Percentiles rank a stretch among this genome's conserved stretches.
These are phyloP conservation scores for Rattus rattus DNA, from an alignment of 2,113 vertebrate species.

Conservation along the genomic window DNA sequence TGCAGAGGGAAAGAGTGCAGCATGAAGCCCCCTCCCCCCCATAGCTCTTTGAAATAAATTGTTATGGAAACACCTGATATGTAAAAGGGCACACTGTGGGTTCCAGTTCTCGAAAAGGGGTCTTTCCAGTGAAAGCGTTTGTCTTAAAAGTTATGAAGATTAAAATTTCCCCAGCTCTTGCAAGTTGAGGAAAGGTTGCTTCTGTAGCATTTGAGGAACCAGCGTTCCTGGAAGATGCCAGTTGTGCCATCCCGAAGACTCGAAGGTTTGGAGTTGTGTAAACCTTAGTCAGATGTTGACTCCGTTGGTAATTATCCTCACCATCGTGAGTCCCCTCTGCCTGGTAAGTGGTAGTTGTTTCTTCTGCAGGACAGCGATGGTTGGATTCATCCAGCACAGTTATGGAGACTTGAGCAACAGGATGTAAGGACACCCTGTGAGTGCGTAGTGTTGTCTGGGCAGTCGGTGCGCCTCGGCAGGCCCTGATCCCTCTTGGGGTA, in stretches of 20 bases:
- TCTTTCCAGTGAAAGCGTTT: conserved; percentile 4
- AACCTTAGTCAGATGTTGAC: background rate
- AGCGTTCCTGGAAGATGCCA: background rate
- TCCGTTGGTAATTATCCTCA: background rate
- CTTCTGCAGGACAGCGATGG: background rate
- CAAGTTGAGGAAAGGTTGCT: background rate
- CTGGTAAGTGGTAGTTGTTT: background rate
- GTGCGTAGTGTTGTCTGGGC: background rate
- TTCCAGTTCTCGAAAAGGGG: background rate
- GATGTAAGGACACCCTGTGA: background rate
- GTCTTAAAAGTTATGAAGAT: background rate
- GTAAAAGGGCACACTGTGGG: background rate
- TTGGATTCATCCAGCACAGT: background rate
- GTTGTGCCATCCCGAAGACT: background rate
- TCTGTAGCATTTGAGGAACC: background rate
- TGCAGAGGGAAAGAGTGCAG: background rate
- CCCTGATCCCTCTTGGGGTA: background rate
- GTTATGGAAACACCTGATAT: background rate
- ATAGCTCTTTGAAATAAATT: conserved; percentile 17
- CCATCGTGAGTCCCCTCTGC: background rate
- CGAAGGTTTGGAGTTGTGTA: background rate
- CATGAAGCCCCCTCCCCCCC: accelerated
- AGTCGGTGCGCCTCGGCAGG: background rate
- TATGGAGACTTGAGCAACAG: background rate
- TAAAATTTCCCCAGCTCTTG: background rate